Evolutionary conservation across 1,140 invertebrate species (phyloP).

Genomic region (Leucophenga varia): DNA sequence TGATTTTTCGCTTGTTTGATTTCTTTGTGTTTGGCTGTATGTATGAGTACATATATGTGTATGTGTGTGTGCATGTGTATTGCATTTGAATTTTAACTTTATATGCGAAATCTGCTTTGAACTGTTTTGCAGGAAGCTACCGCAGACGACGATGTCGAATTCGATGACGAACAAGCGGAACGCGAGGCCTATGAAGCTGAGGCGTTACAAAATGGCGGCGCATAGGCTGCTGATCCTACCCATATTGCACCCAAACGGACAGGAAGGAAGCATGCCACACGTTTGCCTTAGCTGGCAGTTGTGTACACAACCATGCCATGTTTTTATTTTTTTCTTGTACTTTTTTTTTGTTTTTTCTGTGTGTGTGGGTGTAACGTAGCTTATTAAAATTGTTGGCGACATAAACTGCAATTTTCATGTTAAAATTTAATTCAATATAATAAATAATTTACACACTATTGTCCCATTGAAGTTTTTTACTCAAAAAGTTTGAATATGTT

Average conservation of each 20-base stretch:
- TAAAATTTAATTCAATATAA: constrained; percentile 18
- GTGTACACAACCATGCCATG: neutral
- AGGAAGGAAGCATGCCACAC: neutral
- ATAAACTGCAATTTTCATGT: no score
- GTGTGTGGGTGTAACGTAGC: constrained; percentile 26
- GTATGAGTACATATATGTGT: no score
- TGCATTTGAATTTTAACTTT: no score
- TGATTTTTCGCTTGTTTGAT: no score
- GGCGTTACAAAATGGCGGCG: constrained; percentile 40
- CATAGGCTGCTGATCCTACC: no score
- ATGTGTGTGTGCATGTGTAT: no score
- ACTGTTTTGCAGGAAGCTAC: constrained; percentile 66
- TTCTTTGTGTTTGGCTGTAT: no score
- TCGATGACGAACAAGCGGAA: constrained; percentile 63
- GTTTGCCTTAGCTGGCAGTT: neutral
- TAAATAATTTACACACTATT: constrained; percentile 6
- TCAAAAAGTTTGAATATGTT: no score
- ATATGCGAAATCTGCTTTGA: no score
- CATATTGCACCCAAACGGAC: neutral
- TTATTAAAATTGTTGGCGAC: no score
- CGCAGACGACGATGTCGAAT: constrained; percentile 69
- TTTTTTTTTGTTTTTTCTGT: constrained; percentile 28
- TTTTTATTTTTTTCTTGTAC: constrained; percentile 10
- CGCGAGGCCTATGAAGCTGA: constrained; percentile 53
- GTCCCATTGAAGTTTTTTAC: no score